Percentiles rank a stretch among this genome's conserved stretches.
These are phyloP conservation scores for Propithecus perrieri DNA, from an alignment of 2,797 vertebrate species.

Conservation along the genomic window DNA sequence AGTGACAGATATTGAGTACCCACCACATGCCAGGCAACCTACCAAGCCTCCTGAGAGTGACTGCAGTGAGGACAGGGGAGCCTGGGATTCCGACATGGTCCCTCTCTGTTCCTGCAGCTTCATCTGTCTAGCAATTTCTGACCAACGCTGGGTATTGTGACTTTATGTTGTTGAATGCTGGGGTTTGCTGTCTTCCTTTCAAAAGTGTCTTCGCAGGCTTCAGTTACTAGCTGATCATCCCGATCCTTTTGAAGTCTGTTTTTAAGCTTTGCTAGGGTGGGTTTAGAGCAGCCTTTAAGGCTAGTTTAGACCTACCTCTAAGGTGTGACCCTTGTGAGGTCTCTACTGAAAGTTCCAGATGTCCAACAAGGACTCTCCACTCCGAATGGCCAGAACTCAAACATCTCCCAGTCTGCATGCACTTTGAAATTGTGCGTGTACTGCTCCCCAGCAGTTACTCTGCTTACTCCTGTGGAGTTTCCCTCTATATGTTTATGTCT, in stretches of 20 bases:
- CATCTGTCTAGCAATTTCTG: accelerated
- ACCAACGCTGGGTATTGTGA: background rate
- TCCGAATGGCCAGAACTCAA: background rate
- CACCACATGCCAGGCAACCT: accelerated
- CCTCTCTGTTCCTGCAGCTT: background rate
- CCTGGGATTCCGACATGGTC: background rate
- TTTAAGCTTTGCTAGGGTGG: background rate
- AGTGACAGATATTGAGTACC: too few relatives aligned
- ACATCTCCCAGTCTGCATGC: background rate
- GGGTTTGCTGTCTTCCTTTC: background rate
- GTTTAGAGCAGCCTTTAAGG: background rate
- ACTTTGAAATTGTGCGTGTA: accelerated
- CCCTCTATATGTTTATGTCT: background rate
- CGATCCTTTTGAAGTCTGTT: background rate
- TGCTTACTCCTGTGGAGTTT: background rate
- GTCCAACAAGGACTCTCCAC: background rate
- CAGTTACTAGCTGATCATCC: background rate
- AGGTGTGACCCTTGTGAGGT: background rate
- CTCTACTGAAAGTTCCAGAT: background rate
- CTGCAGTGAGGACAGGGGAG: background rate
- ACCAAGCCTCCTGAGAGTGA: background rate
- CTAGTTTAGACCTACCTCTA: background rate
- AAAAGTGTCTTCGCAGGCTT: too few relatives aligned
- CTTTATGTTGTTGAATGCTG: background rate
- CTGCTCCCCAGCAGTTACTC: background rate